Base-by-base conservation (phyloP, 2,113 vertebrate species). In the Cisticola juncidis region DNA sequence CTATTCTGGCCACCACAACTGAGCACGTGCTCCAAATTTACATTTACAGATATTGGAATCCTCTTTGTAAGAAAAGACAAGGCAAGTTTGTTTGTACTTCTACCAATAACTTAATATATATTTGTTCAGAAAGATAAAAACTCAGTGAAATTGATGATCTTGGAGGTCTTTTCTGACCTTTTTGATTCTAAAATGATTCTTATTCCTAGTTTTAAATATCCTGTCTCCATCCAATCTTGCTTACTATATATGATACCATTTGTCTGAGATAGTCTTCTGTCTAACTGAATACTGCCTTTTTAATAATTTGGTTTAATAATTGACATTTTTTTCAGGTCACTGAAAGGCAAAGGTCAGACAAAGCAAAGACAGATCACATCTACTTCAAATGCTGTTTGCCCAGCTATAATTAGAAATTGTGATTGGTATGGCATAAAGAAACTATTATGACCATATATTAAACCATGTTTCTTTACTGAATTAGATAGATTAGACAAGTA, bases 11-110 rank as follows among this genome's bases (percentile, higher is more conserved):
- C 44, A 29, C 31, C 13, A 35, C 31, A 82, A 66, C 13, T 33
- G 56, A 68, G 23, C 0, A 0, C 1, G 6, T 14, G 7, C 26
- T 48, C 47, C n/a, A 44, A 62, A 73, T 57, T 56, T 54, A 8
- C 40, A 9, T 71, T 62, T 61, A 38, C 13, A 40, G 28, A 11
- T 28, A 31, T 12, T 57, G 62, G 60, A 81, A 36, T 7, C 66
- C 24, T 21, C 8, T 62, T 78, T 9, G 11, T 29, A 65, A 82
- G 44, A 48, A 88, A 85, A 70, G 62, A 40, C 42, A 69, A 65
- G n/a, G 22, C 25, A 78, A 86, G 23, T 7, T 53, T 10, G 9
- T 80, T 76, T 76, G 9, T 45, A 51, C 13, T 78, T 78, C 31
- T 51, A 21, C 26, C 12, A 14, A 21, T 53, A 29, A 23, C 6